Percentiles rank a stretch among this genome's conserved stretches.
phyloP scores from a whole-genome alignment of 2,113 vertebrate genomes.

The Cyanoderma ruficeps region DNA sequence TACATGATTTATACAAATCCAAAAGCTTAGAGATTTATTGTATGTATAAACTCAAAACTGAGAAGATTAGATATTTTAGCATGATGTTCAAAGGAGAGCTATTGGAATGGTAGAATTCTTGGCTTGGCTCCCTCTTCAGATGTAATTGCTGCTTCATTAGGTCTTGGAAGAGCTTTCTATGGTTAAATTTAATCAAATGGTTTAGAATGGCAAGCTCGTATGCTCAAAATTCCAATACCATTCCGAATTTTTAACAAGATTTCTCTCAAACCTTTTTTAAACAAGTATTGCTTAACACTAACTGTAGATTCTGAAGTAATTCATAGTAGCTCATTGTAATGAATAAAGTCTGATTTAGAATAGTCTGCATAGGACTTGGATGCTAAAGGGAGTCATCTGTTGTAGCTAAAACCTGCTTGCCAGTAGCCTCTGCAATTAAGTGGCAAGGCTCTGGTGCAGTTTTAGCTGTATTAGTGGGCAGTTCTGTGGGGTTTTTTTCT shows the following conservation, averaged over 20 bases:
- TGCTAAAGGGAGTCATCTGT: constrained; percentile 60
- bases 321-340: constrained; percentile 30
- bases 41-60: constrained; percentile 48
- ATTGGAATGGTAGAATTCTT: constrained; percentile 75
- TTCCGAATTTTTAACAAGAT: constrained; percentile 67
- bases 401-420: constrained; percentile 60
- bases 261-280: constrained; percentile 65
- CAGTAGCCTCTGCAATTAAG: constrained; percentile 63
- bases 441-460: constrained; percentile 50
- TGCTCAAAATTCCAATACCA: constrained; percentile 72
- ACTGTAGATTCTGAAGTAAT: constrained; percentile 57
- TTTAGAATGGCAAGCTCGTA: constrained; percentile 78
- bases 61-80: constrained; percentile 67
- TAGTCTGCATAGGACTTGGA: constrained; percentile 25
- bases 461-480: constrained; percentile 53
- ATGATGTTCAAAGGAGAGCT: constrained; percentile 73
- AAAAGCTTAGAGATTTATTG: constrained; percentile 33
- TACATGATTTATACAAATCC: neutral
- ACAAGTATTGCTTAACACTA: constrained; percentile 56
- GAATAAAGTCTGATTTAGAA: constrained; percentile 52
- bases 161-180: constrained; percentile 82
- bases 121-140: constrained; percentile 79
- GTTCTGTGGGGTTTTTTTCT: constrained; percentile 15
- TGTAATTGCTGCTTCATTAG: constrained; percentile 88
- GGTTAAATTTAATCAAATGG: constrained; percentile 87